A percentile compares a stretch with the other conserved stretches of the same genome.
These are phyloP conservation scores for Cerceris rybyensis DNA, from an alignment of 2,888 invertebrate species.

Conservation along the genomic window DNA sequence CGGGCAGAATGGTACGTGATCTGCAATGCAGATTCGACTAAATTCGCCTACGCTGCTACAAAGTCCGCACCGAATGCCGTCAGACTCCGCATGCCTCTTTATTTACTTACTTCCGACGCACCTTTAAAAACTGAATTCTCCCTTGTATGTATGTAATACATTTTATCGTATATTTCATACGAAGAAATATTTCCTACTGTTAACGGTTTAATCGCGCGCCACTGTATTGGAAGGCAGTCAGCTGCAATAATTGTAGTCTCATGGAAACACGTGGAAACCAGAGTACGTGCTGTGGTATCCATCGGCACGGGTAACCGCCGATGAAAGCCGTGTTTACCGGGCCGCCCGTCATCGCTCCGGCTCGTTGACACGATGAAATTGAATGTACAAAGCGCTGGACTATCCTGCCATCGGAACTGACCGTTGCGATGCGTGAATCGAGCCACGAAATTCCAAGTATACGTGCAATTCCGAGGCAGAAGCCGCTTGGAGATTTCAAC, in stretches of 20 bases:
- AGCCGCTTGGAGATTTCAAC: no score
- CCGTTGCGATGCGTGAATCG: conserved; percentile 10
- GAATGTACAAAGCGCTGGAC: conserved; percentile 65
- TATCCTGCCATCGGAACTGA: conserved; percentile 4
- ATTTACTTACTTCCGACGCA: conserved; percentile 27
- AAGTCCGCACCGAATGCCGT: conserved; percentile 58
- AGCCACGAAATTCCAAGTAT: no score
- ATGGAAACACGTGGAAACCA: conserved; percentile 40
- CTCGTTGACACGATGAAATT: conserved; percentile 64
- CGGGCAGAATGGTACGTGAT: conserved; percentile 74
- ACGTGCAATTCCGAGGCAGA: no score
- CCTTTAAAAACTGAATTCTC: neutral
- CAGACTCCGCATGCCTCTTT: conserved; percentile 38
- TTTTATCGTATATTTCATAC: neutral
- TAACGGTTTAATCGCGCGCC: neutral
- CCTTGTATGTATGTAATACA: neutral
- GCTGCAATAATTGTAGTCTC: conserved; percentile 25
- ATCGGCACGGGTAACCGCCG: conserved; percentile 43
- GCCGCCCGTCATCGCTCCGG: conserved; percentile 41
- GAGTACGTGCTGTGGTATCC: conserved; percentile 43
- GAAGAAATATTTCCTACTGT: neutral
- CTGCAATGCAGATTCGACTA: conserved; percentile 80
- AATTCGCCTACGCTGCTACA: conserved; percentile 67
- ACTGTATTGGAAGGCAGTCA: conserved; percentile 2
- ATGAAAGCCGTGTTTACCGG: conserved; percentile 55